Percentiles rank a stretch among this genome's conserved stretches.
These are phyloP conservation scores for Cyaniris semiargus DNA, from an alignment of 2,888 invertebrate species.

Conservation along the genomic window DNA sequence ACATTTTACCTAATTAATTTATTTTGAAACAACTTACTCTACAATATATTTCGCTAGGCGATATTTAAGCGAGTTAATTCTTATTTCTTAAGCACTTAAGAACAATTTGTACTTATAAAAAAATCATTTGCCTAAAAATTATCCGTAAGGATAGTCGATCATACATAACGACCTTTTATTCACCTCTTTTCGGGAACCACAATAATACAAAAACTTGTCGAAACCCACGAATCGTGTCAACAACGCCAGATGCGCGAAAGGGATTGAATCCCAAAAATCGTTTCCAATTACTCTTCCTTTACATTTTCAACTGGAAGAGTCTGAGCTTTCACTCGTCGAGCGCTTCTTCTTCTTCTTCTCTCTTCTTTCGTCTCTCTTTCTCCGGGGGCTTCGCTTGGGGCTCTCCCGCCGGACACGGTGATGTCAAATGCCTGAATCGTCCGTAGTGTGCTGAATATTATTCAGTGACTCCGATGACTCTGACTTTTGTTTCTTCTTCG, in stretches of 20 bases:
- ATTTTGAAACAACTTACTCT: not conserved
- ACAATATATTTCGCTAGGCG: not conserved
- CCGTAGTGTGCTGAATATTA: constrained; percentile 72
- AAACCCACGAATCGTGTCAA: not conserved
- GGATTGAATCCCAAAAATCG: not conserved
- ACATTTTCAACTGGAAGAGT: constrained; percentile 65
- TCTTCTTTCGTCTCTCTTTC: constrained; percentile 52
- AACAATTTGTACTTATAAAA: not conserved
- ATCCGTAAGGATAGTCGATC: not conserved
- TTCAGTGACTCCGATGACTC: constrained; percentile 72
- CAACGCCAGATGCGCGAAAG: not conserved
- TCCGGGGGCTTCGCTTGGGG: constrained; percentile 57
- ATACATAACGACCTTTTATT: not conserved
- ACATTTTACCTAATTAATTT: not conserved
- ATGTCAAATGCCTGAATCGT: constrained; percentile 78
- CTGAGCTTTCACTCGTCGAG: constrained; percentile 58
- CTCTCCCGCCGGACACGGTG: constrained; percentile 69
- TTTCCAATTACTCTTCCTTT: not conserved
- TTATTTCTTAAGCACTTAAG: not conserved
- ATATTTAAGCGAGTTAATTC: not conserved
- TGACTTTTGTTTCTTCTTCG: constrained; percentile 67
- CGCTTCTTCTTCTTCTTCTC: constrained; percentile 58
- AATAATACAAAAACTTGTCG: constrained; percentile 2
- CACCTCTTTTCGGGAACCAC: not conserved
- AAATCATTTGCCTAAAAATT: not conserved